phyloP scores from a whole-genome alignment of 2,113 vertebrate genomes.

The Otis tarda region DNA sequence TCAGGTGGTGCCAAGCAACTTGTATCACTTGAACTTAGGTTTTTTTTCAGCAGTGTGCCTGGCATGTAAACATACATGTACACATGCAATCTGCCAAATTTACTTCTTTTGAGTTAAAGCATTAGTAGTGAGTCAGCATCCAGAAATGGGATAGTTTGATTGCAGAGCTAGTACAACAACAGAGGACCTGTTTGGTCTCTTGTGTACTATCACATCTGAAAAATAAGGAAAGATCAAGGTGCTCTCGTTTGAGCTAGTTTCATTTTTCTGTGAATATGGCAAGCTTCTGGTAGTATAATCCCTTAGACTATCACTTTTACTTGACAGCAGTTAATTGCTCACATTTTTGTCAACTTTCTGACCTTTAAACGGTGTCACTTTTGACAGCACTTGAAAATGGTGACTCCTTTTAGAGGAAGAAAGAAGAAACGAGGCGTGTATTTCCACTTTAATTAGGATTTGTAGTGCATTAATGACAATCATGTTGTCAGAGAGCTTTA shows the following conservation, averaged over 20 bases:
- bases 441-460: slow-evolving; percentile 43
- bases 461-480: slow-evolving; percentile 35
- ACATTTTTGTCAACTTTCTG: slow-evolving; percentile 9
- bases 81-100: background rate
- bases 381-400: slow-evolving; percentile 13
- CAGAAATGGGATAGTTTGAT: background rate
- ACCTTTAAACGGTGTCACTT: slow-evolving; percentile 14
- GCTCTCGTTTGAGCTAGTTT: background rate
- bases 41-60: background rate
- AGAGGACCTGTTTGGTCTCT: background rate
- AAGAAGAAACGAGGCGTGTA: background rate
- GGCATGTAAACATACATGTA: background rate
- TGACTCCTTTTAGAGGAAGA: background rate
- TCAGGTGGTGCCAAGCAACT: background rate
- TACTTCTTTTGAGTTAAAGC: background rate
- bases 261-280: background rate
- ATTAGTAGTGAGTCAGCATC: background rate
- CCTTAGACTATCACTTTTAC: background rate
- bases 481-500: slow-evolving; percentile 6
- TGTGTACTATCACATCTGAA: background rate
- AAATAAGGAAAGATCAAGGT: background rate
- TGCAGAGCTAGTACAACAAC: background rate
- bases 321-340: slow-evolving; percentile 32
- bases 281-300: background rate
- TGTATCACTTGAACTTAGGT: background rate